phyloP scores from a whole-genome alignment of 2,888 invertebrate species.

The Dorcus parallelipipedus region DNA sequence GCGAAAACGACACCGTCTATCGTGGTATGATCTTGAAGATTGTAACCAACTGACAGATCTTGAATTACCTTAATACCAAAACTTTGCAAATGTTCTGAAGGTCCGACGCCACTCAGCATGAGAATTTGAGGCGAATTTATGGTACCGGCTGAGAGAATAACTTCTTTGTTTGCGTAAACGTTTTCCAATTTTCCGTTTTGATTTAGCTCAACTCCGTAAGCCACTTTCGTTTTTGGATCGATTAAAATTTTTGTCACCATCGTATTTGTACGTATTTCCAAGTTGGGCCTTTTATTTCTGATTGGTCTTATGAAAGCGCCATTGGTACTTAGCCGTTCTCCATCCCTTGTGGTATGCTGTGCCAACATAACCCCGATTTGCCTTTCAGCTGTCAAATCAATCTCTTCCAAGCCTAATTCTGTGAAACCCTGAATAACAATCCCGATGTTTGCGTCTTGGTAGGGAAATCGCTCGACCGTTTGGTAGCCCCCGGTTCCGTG shows the following conservation, averaged over 20 bases:
- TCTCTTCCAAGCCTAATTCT: slow-evolving; percentile 58
- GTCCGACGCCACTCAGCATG: slow-evolving; percentile 67
- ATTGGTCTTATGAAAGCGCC: slow-evolving; percentile 66
- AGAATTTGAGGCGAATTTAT: slow-evolving; percentile 63
- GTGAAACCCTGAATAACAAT: slow-evolving; percentile 59
- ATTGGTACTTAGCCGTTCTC: slow-evolving; percentile 61
- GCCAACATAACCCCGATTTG: slow-evolving; percentile 61
- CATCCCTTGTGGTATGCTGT: slow-evolving; percentile 61
- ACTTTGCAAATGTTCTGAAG: slow-evolving; percentile 52
- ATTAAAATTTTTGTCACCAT: slow-evolving; percentile 59
- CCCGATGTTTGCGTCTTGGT: slow-evolving; percentile 57
- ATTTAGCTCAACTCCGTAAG: slow-evolving; percentile 53
- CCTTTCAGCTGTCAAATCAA: slow-evolving; percentile 57
- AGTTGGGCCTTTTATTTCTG: slow-evolving; percentile 52
- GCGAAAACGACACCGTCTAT: slow-evolving; percentile 57
- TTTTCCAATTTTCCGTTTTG: slow-evolving; percentile 49
- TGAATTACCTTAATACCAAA: slow-evolving; percentile 56
- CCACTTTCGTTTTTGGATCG: slow-evolving; percentile 51
- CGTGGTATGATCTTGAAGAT: slow-evolving; percentile 73
- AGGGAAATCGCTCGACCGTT: slow-evolving; percentile 62
- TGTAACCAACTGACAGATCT: slow-evolving; percentile 68
- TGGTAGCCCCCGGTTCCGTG: slow-evolving; percentile 63
- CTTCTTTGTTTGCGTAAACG: slow-evolving; percentile 58
- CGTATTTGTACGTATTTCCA: slow-evolving; percentile 53
- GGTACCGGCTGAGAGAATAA: slow-evolving; percentile 59